phyloP scores from a whole-genome alignment of 1,140 invertebrate species.

The Diachasmimorpha longicaudata region DNA sequence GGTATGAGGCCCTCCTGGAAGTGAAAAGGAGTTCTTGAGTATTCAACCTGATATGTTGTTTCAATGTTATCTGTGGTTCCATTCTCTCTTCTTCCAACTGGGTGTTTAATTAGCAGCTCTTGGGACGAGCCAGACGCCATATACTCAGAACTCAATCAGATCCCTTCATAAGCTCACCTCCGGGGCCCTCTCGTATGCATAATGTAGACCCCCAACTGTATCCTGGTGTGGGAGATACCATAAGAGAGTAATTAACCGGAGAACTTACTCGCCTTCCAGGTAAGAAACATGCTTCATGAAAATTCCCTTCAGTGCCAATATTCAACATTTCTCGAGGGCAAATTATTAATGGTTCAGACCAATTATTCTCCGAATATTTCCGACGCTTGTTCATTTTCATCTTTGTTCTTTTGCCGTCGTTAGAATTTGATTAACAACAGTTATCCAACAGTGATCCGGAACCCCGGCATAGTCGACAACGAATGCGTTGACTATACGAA shows the following conservation, averaged over 20 bases:
- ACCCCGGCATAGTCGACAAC: slow-evolving; percentile 1
- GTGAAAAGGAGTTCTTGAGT: slow-evolving; percentile 18
- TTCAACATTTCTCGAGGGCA: not conserved
- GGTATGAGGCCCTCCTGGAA: slow-evolving; percentile 21
- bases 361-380: not conserved
- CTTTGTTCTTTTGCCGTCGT: not conserved
- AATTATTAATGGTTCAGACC: not conserved
- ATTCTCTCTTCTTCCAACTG: slow-evolving; percentile 32
- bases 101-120: slow-evolving; percentile 61
- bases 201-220: slow-evolving; percentile 42
- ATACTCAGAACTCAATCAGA: slow-evolving; percentile 64
- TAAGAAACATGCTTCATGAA: not conserved
- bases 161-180: slow-evolving; percentile 58
- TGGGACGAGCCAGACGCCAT: slow-evolving; percentile 58
- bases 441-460: slow-evolving; percentile 22
- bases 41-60: slow-evolving; percentile 22
- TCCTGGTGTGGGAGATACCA: slow-evolving; percentile 20
- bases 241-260: slow-evolving; percentile 47
- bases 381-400: not conserved
- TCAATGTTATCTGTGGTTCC: not conserved
- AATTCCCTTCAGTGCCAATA: not conserved
- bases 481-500: slow-evolving; percentile 38
- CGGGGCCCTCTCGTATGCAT: slow-evolving; percentile 52
- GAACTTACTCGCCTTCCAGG: slow-evolving; percentile 10
- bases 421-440: slow-evolving; percentile 12